phyloP scores from a whole-genome alignment of 2,113 vertebrate genomes.

The Myodes glareolus region DNA sequence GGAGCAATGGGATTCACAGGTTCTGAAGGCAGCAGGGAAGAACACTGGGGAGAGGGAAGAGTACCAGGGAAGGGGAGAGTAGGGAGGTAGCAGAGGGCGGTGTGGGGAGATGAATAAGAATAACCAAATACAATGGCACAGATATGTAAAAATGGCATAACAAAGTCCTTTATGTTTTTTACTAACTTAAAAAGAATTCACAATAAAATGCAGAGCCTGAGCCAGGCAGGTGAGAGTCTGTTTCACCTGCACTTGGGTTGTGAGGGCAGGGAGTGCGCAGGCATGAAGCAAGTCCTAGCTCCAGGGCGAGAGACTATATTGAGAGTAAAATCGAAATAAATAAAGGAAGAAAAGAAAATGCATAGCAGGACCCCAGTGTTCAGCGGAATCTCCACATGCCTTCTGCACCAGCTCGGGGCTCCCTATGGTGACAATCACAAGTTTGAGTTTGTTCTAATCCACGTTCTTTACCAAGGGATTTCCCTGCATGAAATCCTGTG shows the following conservation, averaged over 20 bases:
- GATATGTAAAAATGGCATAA: neutral
- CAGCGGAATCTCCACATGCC: neutral
- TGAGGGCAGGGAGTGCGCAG: neutral
- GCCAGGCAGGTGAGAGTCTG: neutral
- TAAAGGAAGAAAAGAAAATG: neutral
- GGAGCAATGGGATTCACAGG: neutral
- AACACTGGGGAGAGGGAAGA: neutral
- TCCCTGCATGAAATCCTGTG: neutral
- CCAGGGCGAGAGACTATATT: neutral
- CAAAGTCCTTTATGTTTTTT: neutral
- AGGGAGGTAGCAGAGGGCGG: neutral
- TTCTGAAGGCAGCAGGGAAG: too few relatives aligned
- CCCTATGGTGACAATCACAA: neutral
- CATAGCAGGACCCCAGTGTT: neutral
- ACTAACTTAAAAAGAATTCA: neutral
- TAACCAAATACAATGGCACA: neutral
- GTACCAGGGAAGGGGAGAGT: neutral
- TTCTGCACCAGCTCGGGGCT: neutral
- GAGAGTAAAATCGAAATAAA: neutral
- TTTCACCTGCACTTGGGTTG: neutral
- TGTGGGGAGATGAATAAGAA: too few relatives aligned
- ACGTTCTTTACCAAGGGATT: neutral
- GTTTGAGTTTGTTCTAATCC: neutral
- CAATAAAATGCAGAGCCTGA: neutral
- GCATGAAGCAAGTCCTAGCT: neutral